A percentile compares a stretch with the other conserved stretches of the same genome.
Conservation (phyloP, 1,140 invertebrate species). For the Scaptomyza pallida region DNA sequence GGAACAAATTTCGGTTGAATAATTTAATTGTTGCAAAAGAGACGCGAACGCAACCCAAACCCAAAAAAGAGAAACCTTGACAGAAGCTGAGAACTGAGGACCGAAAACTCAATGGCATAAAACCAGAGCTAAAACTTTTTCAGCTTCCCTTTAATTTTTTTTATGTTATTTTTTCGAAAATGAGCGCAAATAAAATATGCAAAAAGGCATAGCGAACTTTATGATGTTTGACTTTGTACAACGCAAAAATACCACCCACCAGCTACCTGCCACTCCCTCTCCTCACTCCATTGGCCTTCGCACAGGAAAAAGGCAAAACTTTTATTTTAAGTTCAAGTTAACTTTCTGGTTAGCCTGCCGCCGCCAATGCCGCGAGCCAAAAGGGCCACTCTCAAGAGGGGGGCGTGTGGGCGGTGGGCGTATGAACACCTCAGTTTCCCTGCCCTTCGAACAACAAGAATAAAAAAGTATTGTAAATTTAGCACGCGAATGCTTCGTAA, state of each 20-base stretch:
- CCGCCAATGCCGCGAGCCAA: slow-evolving; percentile 40
- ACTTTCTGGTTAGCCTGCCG: slow-evolving; percentile 71
- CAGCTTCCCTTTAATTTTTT: slow-evolving; percentile 20
- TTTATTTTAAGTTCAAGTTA: slow-evolving; percentile 82
- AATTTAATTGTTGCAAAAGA: slow-evolving; percentile 76
- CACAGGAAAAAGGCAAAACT: slow-evolving; percentile 61
- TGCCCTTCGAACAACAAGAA: not conserved
- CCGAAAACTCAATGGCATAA: slow-evolving; percentile 44
- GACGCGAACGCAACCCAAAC: slow-evolving; percentile 38
- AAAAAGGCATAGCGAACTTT: slow-evolving; percentile 81
- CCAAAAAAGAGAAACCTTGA: slow-evolving; percentile 34
- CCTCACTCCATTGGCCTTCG: slow-evolving; percentile 7
- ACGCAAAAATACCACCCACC: slow-evolving; percentile 47
- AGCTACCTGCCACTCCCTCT: not conserved
- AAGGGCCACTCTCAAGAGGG: slow-evolving; percentile 13
- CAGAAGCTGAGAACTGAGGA: slow-evolving; percentile 31
- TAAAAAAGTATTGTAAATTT: slow-evolving; percentile 45
- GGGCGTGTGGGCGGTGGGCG: not conserved
- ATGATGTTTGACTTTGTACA: slow-evolving; percentile 80
- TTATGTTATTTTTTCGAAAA: slow-evolving; percentile 40
- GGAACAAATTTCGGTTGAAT: slow-evolving; percentile 77
- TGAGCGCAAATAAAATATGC: slow-evolving; percentile 82
- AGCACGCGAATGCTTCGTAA: slow-evolving; percentile 44
- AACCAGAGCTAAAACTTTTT: slow-evolving; percentile 48
- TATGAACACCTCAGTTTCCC: not conserved